phyloP scores from a whole-genome alignment of 92 coral and sea anemone species.

The Bergia puertoricense region DNA sequence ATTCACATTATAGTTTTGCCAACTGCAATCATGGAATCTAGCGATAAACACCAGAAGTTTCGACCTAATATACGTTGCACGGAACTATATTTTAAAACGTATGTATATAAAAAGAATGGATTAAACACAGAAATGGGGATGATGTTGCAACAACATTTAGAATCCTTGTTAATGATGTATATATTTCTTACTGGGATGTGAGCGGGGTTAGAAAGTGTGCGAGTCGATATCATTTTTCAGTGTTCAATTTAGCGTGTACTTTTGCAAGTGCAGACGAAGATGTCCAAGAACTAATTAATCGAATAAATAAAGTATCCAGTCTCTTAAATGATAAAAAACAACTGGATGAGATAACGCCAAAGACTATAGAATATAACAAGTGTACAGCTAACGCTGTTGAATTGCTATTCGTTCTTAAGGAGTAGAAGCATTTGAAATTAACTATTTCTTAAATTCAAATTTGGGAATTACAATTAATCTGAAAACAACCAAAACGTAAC shows the following conservation, averaged over 20 bases:
- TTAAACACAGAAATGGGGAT: background rate
- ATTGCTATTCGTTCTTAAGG: too few species aligned
- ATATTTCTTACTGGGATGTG: slow-evolving; percentile 2
- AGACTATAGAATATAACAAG: background rate
- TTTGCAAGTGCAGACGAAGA: background rate
- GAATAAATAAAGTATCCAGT: too few species aligned
- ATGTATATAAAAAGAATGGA: background rate
- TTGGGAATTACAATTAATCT: too few species aligned
- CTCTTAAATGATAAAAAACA: background rate
- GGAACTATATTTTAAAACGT: background rate
- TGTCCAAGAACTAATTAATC: background rate
- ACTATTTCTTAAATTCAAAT: background rate
- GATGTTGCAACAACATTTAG: background rate
- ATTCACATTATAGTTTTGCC: background rate
- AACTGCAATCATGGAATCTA: background rate
- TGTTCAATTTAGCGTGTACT: background rate
- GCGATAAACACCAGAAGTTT: background rate
- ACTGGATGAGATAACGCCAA: background rate
- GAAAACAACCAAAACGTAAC: too few species aligned
- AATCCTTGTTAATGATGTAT: slow-evolving; percentile 25
- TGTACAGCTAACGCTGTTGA: background rate
- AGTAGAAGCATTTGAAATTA: background rate
- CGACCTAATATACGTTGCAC: background rate
- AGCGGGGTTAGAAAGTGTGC: background rate
- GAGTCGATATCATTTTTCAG: background rate